Evolutionary conservation across 2,888 invertebrate species (phyloP).

Genomic region (Alentia gelatinosa): DNA sequence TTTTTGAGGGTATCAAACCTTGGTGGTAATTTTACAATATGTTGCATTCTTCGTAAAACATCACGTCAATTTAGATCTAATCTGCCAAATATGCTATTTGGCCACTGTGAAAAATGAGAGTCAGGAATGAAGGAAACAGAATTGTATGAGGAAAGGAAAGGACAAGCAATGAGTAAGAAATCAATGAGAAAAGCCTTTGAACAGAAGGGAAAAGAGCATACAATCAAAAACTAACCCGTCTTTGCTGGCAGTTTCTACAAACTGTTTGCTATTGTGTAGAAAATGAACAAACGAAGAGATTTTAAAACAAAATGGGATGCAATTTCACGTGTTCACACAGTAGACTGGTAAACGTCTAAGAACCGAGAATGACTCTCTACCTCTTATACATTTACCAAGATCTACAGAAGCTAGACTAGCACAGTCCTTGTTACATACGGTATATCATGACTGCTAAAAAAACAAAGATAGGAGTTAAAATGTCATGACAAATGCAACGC

Average conservation of each 20-base stretch:
- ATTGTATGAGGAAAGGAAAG: too few species aligned
- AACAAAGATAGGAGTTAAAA: neutral
- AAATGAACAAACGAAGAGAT: neutral
- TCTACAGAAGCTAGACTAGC: neutral
- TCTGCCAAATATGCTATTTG: too few species aligned
- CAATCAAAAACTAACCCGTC: neutral
- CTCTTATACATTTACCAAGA: neutral
- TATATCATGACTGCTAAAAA: neutral
- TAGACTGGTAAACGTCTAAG: neutral
- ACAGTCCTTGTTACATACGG: slow-evolving; percentile 1
- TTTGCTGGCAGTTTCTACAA: neutral
- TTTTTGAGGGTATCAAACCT: too few species aligned
- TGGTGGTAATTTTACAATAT: too few species aligned
- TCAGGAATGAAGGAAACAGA: too few species aligned
- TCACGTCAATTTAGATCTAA: too few species aligned
- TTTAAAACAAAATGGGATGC: slow-evolving; percentile 15
- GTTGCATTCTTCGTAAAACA: too few species aligned
- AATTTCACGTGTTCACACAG: neutral
- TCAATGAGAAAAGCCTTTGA: too few species aligned
- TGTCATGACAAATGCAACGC: neutral
- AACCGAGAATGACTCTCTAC: neutral
- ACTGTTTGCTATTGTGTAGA: neutral
- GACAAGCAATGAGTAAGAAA: too few species aligned
- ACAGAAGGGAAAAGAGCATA: neutral
- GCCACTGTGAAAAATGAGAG: too few species aligned